Evolutionary conservation across 2,113 vertebrate species (phyloP).

Genomic region (Strix aluco): DNA sequence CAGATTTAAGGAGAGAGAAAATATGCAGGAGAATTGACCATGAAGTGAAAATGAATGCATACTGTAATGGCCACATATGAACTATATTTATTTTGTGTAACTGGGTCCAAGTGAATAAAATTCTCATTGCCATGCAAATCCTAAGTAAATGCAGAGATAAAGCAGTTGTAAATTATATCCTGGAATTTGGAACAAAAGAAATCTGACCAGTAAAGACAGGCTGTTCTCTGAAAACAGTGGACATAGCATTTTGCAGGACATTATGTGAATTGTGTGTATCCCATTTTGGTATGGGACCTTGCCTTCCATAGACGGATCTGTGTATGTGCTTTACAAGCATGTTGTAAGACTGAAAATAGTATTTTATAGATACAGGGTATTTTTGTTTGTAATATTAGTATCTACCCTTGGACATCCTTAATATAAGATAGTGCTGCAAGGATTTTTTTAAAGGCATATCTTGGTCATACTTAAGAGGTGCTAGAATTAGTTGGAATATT

Average conservation of each 20-base stretch:
- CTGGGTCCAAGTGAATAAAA: background rate
- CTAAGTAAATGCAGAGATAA: background rate
- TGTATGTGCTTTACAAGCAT: background rate
- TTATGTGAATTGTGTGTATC: fast-evolving
- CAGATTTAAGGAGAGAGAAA: background rate
- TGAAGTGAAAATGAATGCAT: background rate
- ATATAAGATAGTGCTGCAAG: background rate
- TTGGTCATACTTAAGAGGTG: background rate
- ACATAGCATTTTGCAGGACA: background rate
- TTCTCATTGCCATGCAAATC: background rate
- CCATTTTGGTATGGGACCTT: background rate
- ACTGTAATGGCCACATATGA: background rate
- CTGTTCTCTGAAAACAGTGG: background rate
- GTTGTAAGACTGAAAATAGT: background rate
- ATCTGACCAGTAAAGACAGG: background rate
- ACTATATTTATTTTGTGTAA: background rate
- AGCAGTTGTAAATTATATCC: background rate
- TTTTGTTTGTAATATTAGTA: background rate
- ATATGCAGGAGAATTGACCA: background rate
- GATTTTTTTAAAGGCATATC: background rate
- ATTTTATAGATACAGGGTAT: background rate
- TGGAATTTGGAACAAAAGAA: background rate
- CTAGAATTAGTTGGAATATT: background rate
- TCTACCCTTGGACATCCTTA: background rate
- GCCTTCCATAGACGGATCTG: background rate